These are phyloP conservation scores for Alexandromys fortis DNA, from an alignment of 2,113 vertebrate species.

Conservation along the genomic window DNA sequence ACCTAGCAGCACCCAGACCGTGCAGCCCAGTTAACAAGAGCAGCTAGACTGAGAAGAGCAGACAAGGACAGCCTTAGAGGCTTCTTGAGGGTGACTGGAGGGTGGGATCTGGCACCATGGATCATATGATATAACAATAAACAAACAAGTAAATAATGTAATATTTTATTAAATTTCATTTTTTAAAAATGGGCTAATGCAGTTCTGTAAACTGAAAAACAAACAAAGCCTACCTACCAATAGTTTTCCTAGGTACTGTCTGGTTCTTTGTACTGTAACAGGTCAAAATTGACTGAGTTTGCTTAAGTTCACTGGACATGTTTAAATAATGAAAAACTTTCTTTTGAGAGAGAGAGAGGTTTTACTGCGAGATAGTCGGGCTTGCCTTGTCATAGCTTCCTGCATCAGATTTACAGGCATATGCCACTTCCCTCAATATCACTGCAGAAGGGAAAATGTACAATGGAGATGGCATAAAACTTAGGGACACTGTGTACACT, in stretches of 20 bases:
- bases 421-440: neutral
- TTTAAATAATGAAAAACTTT: neutral
- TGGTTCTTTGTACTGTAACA: neutral
- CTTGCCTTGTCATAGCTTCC: neutral
- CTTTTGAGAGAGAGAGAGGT: neutral
- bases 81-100: neutral
- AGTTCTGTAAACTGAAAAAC: neutral
- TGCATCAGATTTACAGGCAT: neutral
- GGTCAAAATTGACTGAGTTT: neutral
- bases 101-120: neutral
- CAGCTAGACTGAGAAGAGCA: neutral
- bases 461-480: constrained; percentile 3
- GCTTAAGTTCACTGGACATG: neutral
- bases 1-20: neutral
- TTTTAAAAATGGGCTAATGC: constrained; percentile 31
- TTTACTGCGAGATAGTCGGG: too few species aligned
- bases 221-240: neutral
- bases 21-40: neutral
- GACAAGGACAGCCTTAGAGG: neutral
- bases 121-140: neutral
- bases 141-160: neutral
- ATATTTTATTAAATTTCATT: constrained; percentile 25
- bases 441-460: neutral
- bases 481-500: neutral
- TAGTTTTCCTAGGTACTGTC: neutral